These are phyloP conservation scores for Hemiscyllium ocellatum DNA, from an alignment of 2,113 vertebrate species.

Conservation along the genomic window DNA sequence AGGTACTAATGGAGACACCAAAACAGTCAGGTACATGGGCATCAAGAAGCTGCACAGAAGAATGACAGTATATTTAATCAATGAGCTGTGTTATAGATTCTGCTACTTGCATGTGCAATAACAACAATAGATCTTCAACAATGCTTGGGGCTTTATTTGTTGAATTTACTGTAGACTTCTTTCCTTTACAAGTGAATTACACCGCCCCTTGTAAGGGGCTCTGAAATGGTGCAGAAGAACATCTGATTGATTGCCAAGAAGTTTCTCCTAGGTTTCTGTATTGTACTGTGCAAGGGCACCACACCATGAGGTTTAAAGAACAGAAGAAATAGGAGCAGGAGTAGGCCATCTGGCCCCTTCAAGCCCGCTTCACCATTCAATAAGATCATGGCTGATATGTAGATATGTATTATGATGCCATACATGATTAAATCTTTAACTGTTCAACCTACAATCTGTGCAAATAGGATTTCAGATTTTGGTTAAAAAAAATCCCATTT, in stretches of 20 bases:
- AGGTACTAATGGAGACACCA: not conserved
- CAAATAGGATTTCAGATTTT: not conserved
- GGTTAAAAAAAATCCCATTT: not conserved
- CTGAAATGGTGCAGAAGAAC: not conserved
- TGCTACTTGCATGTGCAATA: not conserved
- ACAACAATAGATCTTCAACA: not conserved
- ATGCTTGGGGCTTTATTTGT: not conserved
- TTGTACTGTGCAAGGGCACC: not conserved
- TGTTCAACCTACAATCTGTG: not conserved
- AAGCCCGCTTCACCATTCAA: too few relatives aligned
- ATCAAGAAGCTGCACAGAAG: not conserved
- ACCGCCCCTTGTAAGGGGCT: not conserved
- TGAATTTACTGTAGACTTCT: not conserved
- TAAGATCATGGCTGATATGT: too few relatives aligned
- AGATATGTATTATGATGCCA: not conserved
- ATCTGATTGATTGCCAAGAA: not conserved
- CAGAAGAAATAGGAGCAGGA: too few relatives aligned
- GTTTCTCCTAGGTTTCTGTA: not conserved
- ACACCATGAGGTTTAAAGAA: not conserved
- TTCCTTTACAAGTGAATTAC: not conserved
- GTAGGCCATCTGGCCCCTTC: too few relatives aligned
- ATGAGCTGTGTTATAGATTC: not conserved
- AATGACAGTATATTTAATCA: not conserved
- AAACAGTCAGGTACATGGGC: not conserved
- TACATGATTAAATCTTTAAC: too few relatives aligned